These are phyloP conservation scores for Nephrocerus scutellatus DNA, from an alignment of 2,888 invertebrate genomes.

Conservation along the genomic window DNA sequence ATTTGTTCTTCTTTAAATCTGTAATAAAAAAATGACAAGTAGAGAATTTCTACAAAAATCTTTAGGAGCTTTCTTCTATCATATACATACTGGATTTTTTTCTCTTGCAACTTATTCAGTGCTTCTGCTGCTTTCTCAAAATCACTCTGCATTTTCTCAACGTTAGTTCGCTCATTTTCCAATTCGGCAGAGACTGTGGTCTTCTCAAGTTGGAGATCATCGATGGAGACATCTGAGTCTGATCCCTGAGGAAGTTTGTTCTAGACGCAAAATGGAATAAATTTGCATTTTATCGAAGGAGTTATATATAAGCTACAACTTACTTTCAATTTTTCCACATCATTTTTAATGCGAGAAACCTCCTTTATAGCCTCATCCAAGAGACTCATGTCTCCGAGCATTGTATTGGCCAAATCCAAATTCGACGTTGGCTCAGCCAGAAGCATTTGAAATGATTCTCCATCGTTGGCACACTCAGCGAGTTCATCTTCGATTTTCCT, in stretches of 20 bases:
- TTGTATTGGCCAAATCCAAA: slow-evolving; percentile 52
- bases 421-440: slow-evolving; percentile 54
- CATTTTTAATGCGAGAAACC: slow-evolving; percentile 47
- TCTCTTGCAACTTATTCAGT: slow-evolving; percentile 40
- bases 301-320: not conserved
- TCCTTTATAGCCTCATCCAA: slow-evolving; percentile 64
- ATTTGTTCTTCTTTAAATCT: slow-evolving; percentile 61
- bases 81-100: slow-evolving; percentile 33
- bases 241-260: slow-evolving; percentile 47
- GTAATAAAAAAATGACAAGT: slow-evolving; percentile 2
- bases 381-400: slow-evolving; percentile 68
- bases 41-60: too few relatives aligned
- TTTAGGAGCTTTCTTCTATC: not conserved
- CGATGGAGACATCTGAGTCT: slow-evolving; percentile 31
- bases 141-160: slow-evolving; percentile 50
- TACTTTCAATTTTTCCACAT: slow-evolving; percentile 48
- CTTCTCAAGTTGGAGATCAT: slow-evolving; percentile 51
- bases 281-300: not conserved
- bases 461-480: slow-evolving; percentile 32
- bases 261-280: slow-evolving; percentile 19
- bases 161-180: slow-evolving; percentile 45
- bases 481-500: slow-evolving; percentile 48
- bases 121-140: slow-evolving; percentile 43
- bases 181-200: slow-evolving; percentile 50
- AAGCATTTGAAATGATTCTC: slow-evolving; percentile 40